Evolutionary conservation across 1,140 invertebrate genomes (phyloP), one percentile per base, ranked within the genome.

Genomic region (Platyscapa corneri): DNA sequence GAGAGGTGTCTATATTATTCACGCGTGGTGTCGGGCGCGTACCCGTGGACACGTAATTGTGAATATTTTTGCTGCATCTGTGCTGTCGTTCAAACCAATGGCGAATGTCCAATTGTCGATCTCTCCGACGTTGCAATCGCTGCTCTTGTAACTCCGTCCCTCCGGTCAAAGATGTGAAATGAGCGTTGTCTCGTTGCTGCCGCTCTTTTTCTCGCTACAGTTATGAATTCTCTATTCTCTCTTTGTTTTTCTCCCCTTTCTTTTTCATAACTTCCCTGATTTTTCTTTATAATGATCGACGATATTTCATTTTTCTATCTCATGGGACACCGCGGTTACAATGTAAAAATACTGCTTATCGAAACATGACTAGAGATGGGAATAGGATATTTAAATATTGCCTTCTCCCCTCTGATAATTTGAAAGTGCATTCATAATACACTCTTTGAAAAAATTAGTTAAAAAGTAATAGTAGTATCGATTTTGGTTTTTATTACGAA

Each of bases 1-100:
- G 88, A 86, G 89, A 76, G 88, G 88, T 80, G 89, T 89, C 89
- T 91, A 92, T 92, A 92, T 92, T 93, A 93, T 93, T 93, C 91
- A 91, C 90, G 86, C 84, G n/a, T n/a, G 82, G 86, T 87, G 89
- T 90, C 86, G 86, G 39, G 14, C 53, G 60, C 18, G 34, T 27
- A 60, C 1, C 34, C 12, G 74, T 12, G 88, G 75, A 88, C 88
- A 87, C 89, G 92, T 92, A 93, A 93, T 93, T 92, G 92, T 92
- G 91, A 92, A 93, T 92, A 91, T 93, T 93, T 93, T 92, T 91
- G 90, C 88, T 89, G 89, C 91, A 92, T 92, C 90, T 91, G 92
- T 86, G 90, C 91, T 91, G 92, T 92, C 91, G 88, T 89, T 93
- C 92, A 92, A 89, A 86, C 84, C 87, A 87, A 93, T 93, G 92